Conservation (phyloP, 2,113 vertebrate species). For the Tenebrosternarchus preto region DNA sequence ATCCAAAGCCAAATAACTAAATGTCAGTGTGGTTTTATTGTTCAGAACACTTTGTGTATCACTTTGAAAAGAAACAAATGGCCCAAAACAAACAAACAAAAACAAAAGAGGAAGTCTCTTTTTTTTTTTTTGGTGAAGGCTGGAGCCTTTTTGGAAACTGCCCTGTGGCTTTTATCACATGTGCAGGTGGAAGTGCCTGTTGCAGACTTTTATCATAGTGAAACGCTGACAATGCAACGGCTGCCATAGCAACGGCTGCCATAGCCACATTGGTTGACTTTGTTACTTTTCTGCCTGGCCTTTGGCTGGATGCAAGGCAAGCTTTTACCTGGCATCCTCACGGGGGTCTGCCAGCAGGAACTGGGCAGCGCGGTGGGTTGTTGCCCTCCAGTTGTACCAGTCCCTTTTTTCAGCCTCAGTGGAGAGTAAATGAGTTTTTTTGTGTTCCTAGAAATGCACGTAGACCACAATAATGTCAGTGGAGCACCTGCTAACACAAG, state of each 20-base stretch:
- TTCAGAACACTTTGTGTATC: not conserved
- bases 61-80: too few species aligned
- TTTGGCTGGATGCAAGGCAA: not conserved
- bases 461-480: slow-evolving; percentile 34
- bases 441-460: slow-evolving; percentile 26
- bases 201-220: not conserved
- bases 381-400: not conserved
- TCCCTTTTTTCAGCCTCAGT: slow-evolving; percentile 30
- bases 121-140: too few species aligned
- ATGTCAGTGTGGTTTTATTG: not conserved
- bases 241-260: not conserved
- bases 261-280: not conserved
- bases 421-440: slow-evolving; percentile 35
- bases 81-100: too few species aligned
- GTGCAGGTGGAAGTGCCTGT: not conserved
- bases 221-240: not conserved
- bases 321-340: slow-evolving; percentile 38
- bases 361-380: slow-evolving; percentile 18
- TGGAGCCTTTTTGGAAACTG: too few species aligned
- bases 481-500: slow-evolving; percentile 43
- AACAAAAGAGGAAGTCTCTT: too few species aligned
- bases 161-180: too few species aligned
- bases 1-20: too few species aligned
- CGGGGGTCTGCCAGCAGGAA: slow-evolving; percentile 3
- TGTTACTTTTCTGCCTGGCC: not conserved